Conservation (phyloP, 2,797 vertebrate species). For the Erethizon dorsatum region DNA sequence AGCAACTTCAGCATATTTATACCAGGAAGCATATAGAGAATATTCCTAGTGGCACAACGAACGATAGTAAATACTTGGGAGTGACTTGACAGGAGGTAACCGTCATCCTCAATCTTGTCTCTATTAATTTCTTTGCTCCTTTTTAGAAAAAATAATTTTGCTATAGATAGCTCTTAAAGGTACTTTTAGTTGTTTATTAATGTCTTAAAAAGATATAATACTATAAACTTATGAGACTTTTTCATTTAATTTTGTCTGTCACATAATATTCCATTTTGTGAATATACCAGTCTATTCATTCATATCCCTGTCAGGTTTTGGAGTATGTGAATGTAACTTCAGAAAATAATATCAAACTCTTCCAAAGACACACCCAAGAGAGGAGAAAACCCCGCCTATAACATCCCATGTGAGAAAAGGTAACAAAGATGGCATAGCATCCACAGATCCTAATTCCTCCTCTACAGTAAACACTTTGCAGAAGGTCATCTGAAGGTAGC, state of each 20-base stretch:
- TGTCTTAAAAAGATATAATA: not conserved
- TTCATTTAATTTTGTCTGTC: not conserved
- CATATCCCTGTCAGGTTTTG: not conserved
- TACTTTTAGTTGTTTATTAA: not conserved
- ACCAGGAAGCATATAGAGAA: not conserved
- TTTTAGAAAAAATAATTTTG: not conserved
- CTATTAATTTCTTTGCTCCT: not conserved
- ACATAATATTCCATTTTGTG: not conserved
- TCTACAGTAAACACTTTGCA: not conserved
- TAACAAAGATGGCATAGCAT: not conserved
- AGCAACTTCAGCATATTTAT: not conserved
- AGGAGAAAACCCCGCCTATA: not conserved
- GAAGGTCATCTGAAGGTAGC: not conserved
- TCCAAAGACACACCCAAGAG: not conserved
- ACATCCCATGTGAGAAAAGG: not conserved
- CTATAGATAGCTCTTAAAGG: not conserved
- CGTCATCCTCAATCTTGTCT: not conserved
- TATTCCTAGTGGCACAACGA: too few species aligned
- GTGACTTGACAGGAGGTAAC: not conserved
- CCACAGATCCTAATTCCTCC: not conserved
- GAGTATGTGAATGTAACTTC: not conserved
- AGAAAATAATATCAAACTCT: not conserved
- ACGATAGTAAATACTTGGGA: too few species aligned
- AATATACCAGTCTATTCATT: not conserved
- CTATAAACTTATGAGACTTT: too few species aligned